Evolutionary conservation across 2,797 vertebrate genomes (phyloP), one percentile per base, ranked within the genome.

Genomic region (Mormyrops attenuatus): DNA sequence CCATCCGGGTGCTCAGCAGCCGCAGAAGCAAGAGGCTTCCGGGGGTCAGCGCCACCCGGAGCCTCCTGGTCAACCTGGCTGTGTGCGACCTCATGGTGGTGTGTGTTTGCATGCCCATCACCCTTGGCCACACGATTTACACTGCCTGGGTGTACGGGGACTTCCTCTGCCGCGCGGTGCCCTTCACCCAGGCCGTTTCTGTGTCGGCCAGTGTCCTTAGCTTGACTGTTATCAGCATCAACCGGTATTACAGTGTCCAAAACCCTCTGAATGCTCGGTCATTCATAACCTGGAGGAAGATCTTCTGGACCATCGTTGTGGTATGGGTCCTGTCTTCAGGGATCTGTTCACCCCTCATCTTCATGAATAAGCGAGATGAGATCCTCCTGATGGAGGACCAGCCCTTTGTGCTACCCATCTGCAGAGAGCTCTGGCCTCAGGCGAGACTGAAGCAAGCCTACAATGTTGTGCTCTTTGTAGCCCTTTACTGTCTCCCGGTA

Each of bases 11-110:
- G 90, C 96, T 98, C 84, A 96, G 96, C 17, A 94, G 95, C 91
- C 96, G 96, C 38, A 94, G 92, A 13, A 95, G 93, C 82, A 94
- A 94, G 0, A 94, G 93, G 1, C 91, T 96, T 13, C 95, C 96
- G 11, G 95, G 96, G 3, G 94, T 97, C 89, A 97, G 97, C 0
- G 96, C 97, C 92, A 98, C 97, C 0, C 95, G 96, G 90, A 97
- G 94, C 88, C 95, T 98, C 55, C 95, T 98, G 92, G 96, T 98
- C 90, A 98, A 98, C 95, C 92, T 98, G 93, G 97, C 97, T 0
- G 95, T 97, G 90, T 98, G 97, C 0, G 97, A 98, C 94, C 95
- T 98, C 91, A 97, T 98, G 92, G 97, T 98, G 94, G 97, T 98
- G 91, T 98, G 97, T 0, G 93, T 98, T 90, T 98, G 97, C 94